Conservation (phyloP, 2,797 vertebrate genomes). For the Sebastes variabilis region DNA sequence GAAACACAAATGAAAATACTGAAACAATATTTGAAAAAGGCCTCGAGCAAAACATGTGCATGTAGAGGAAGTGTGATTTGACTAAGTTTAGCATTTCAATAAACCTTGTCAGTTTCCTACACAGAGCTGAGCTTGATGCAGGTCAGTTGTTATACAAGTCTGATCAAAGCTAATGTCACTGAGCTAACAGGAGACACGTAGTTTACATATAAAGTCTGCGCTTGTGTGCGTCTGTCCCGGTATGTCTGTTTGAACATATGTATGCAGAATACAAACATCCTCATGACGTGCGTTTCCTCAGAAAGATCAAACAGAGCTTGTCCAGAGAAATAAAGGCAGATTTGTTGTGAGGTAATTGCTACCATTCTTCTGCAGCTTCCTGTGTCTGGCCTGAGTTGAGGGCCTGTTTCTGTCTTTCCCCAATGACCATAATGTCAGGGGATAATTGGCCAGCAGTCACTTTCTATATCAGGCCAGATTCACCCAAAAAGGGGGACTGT, state of each 20-base stretch:
- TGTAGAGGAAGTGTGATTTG: conserved; percentile 26
- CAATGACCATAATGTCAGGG: conserved; percentile 18
- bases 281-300: conserved; percentile 31
- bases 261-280: conserved; percentile 44
- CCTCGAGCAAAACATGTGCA: conserved; percentile 35
- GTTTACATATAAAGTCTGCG: conserved; percentile 4
- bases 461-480: conserved; percentile 24
- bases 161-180: conserved; percentile 36
- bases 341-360: conserved; percentile 73
- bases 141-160: conserved; percentile 19
- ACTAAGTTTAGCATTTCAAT: conserved; percentile 43
- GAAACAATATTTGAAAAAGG: conserved; percentile 33
- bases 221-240: neutral
- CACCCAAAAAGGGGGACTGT: neutral
- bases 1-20: conserved; percentile 1
- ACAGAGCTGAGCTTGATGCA: conserved; percentile 36
- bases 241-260: conserved; percentile 15
- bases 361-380: conserved; percentile 71
- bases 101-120: conserved; percentile 52
- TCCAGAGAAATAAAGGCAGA: conserved; percentile 58
- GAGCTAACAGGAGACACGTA: conserved; percentile 30
- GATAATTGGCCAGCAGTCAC: conserved; percentile 37
- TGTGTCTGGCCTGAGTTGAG: conserved; percentile 59
- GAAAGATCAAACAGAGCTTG: conserved; percentile 54
- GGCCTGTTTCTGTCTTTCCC: conserved; percentile 40